phyloP scores from a whole-genome alignment of 2,113 vertebrate genomes.

The Dolichotis patagonum region DNA sequence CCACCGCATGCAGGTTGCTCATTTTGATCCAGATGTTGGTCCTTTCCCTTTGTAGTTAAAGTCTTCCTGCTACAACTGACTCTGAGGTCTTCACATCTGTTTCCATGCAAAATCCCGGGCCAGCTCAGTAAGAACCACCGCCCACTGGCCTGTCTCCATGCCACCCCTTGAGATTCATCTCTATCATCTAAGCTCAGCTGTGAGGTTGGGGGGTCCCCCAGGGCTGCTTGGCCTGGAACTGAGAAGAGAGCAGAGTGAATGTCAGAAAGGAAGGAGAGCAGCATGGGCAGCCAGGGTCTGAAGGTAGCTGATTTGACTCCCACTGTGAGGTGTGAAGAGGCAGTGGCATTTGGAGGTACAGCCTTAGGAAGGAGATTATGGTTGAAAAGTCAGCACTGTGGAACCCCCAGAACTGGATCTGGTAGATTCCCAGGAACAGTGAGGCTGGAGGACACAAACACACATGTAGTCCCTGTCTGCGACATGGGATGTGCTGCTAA shows the following conservation, averaged over 20 bases:
- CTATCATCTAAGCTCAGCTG: not conserved
- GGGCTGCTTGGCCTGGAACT: conserved; percentile 42
- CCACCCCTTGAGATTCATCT: not conserved
- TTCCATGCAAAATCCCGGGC: conserved; percentile 35
- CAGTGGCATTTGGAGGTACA: too few species aligned
- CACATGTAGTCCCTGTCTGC: too few species aligned
- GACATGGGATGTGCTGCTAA: not conserved
- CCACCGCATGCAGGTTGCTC: not conserved
- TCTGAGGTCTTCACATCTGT: not conserved
- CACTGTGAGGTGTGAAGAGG: not conserved
- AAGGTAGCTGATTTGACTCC: not conserved
- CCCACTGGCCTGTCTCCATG: not conserved
- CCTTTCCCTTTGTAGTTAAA: not conserved
- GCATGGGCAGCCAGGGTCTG: not conserved
- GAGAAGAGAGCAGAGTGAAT: not conserved
- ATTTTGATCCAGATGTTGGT: not conserved
- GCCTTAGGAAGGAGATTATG: not conserved
- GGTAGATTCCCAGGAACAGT: not conserved
- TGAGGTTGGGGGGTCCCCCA: not conserved
- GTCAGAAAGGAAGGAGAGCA: not conserved
- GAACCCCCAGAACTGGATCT: too few species aligned
- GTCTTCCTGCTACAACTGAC: not conserved
- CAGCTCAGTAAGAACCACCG: not conserved
- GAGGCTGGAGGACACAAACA: not conserved
- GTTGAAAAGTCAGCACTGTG: not conserved